A percentile compares a stretch with the other conserved stretches of the same genome.
Conservation (phyloP, 2,797 vertebrate genomes). For the Psittacula echo region DNA sequence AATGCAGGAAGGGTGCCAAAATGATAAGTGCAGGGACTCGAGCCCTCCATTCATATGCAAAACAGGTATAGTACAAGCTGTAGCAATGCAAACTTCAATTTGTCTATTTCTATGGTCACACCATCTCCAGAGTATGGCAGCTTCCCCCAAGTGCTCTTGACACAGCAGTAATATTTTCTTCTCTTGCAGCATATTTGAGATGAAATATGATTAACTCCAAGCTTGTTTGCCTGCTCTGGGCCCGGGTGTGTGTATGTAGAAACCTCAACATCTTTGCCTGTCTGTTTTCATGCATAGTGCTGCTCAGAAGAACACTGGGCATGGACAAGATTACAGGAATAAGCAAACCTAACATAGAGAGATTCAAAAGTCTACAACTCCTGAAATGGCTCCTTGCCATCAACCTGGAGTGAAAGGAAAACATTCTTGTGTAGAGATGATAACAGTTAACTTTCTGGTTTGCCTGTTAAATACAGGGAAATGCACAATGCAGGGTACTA, state of each 20-base stretch:
- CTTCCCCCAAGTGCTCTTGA: not conserved
- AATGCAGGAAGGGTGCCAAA: slow-evolving; percentile 6
- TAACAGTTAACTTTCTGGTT: not conserved
- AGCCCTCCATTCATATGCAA: slow-evolving; percentile 28
- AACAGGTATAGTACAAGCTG: not conserved
- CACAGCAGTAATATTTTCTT: not conserved
- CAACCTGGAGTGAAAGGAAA: not conserved
- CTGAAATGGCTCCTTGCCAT: not conserved
- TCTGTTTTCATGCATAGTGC: rapidly evolving
- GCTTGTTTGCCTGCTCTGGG: not conserved
- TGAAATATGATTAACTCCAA: not conserved
- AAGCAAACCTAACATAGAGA: not conserved
- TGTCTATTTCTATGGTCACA: not conserved
- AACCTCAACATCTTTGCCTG: not conserved
- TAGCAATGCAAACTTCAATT: not conserved
- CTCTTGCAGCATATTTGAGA: not conserved
- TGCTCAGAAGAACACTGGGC: not conserved
- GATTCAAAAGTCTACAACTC: not conserved
- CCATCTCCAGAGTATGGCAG: not conserved
- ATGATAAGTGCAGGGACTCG: not conserved
- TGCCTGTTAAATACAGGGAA: not conserved
- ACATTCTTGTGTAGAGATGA: not conserved
- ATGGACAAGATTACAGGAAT: not conserved
- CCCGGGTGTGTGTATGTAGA: not conserved
- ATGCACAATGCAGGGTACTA: not conserved